Evolutionary conservation across 2,888 invertebrate species (phyloP).

Genomic region (Lycophotia porphyrea): DNA sequence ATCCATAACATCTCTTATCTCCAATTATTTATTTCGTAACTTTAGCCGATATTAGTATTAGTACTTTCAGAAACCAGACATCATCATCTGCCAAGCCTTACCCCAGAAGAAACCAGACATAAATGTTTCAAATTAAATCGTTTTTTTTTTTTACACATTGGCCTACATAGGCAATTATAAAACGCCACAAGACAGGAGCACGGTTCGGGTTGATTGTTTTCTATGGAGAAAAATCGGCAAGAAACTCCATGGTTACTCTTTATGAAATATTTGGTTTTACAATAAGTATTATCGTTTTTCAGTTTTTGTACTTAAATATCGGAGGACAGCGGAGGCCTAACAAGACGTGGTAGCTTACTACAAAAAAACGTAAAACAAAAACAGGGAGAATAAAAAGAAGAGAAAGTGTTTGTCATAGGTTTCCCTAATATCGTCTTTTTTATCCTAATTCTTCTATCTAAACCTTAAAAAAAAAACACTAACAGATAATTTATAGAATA

Average conservation of each 20-base stretch:
- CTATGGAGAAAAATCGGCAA: neutral
- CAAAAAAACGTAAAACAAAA: no score
- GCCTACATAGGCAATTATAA: neutral
- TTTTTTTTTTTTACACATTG: no score
- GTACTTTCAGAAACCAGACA: neutral
- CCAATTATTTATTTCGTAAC: neutral
- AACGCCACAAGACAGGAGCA: neutral
- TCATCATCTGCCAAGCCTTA: no score
- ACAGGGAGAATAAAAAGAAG: neutral
- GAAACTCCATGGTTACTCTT: no score
- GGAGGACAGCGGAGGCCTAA: neutral
- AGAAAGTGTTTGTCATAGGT: neutral
- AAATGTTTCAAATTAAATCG: neutral
- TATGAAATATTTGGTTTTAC: neutral
- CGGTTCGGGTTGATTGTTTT: neutral
- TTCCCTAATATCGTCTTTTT: no score
- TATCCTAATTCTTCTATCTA: no score
- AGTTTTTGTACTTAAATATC: neutral
- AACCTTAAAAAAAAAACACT: no score
- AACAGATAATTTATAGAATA: no score
- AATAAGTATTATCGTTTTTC: neutral
- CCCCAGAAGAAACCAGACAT: neutral
- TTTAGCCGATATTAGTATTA: constrained; percentile 1
- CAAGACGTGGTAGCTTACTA: no score
- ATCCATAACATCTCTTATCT: no score